phyloP scores from a whole-genome alignment of 2,113 vertebrate species.

The Stercorarius parasiticus region DNA sequence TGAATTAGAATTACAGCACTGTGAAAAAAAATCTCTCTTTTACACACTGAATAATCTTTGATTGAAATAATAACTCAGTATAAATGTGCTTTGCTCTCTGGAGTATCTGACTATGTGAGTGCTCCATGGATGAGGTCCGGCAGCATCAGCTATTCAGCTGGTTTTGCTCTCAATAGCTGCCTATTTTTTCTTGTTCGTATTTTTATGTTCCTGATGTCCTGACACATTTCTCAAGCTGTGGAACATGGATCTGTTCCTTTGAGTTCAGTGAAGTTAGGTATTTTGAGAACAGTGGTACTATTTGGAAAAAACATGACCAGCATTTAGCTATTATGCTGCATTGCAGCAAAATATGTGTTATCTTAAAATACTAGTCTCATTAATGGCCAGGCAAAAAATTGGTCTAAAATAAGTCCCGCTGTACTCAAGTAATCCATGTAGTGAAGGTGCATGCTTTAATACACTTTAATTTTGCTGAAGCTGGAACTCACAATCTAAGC shows the following conservation, averaged over 20 bases:
- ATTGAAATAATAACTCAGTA: neutral
- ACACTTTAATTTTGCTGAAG: neutral
- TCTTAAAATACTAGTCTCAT: neutral
- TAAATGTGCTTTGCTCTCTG: slow-evolving; percentile 13
- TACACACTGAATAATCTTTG: neutral
- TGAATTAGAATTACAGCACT: slow-evolving; percentile 9
- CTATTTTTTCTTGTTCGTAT: neutral
- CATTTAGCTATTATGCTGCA: neutral
- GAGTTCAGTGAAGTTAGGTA: neutral
- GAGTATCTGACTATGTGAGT: neutral
- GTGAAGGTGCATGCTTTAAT: neutral
- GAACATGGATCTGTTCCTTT: neutral
- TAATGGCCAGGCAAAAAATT: neutral
- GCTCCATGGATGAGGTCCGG: neutral
- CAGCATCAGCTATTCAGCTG: slow-evolving; percentile 13
- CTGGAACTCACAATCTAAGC: neutral
- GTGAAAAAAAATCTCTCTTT: neutral
- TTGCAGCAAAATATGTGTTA: neutral
- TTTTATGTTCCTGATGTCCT: neutral
- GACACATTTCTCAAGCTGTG: neutral
- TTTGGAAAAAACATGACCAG: neutral
- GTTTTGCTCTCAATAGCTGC: neutral
- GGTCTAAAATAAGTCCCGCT: neutral
- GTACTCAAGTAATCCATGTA: neutral
- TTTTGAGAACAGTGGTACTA: neutral